These are phyloP conservation scores for Lethocerus indicus DNA, from an alignment of 1,140 invertebrate genomes.

Conservation along the genomic window DNA sequence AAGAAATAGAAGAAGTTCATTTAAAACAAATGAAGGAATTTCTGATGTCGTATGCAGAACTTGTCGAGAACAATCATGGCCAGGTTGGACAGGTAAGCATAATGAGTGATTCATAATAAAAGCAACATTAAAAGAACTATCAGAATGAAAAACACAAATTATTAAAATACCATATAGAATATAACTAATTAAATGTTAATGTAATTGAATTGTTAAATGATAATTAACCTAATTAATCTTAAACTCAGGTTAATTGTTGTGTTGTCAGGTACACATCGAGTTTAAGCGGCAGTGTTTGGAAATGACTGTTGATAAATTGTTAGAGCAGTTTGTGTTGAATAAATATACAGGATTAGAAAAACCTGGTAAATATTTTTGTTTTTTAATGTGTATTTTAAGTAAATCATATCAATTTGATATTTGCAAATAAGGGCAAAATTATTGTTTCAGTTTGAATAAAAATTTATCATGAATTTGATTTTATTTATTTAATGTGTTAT, in stretches of 20 bases:
- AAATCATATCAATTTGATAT: too few species aligned
- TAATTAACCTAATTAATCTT: neutral
- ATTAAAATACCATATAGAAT: constrained; percentile 3
- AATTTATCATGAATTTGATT: too few species aligned
- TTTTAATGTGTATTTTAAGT: too few species aligned
- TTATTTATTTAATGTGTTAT: too few species aligned
- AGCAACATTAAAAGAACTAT: neutral
- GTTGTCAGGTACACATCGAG: constrained; percentile 63
- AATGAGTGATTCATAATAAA: neutral
- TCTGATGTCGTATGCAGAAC: constrained; percentile 71
- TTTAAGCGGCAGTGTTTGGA: constrained; percentile 80
- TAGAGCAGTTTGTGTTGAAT: constrained; percentile 76
- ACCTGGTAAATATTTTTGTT: constrained; percentile 46
- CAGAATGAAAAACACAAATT: neutral
- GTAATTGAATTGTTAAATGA: neutral
- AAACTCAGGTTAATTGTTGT: constrained; percentile 11
- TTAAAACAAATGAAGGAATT: constrained; percentile 92
- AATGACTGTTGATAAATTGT: constrained; percentile 76
- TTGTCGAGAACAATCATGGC: constrained; percentile 76
- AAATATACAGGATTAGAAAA: constrained; percentile 85
- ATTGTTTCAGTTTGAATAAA: too few species aligned
- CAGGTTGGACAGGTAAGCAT: constrained; percentile 53
- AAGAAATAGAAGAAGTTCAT: constrained; percentile 84
- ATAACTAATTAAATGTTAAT: too few species aligned
- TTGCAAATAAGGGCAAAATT: too few species aligned